Evolutionary conservation across 2,888 invertebrate species (phyloP).

Genomic region (Lithodes maja): DNA sequence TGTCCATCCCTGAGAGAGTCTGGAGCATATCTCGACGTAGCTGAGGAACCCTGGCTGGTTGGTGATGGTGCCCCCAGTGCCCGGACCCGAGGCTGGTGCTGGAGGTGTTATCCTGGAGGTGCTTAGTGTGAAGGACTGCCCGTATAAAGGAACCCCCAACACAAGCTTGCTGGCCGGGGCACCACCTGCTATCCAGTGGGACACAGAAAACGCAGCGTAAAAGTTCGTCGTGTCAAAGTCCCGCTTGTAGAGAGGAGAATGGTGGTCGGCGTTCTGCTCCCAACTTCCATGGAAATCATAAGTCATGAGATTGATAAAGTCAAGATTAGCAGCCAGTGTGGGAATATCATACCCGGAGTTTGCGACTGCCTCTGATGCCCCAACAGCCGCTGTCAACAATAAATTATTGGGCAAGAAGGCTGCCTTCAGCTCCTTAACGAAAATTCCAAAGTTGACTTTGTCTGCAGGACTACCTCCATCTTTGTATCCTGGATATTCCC

Average conservation of each 20-base stretch:
- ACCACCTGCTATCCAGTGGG: slow-evolving; percentile 82
- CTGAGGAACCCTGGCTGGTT: slow-evolving; percentile 73
- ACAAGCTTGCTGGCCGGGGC: slow-evolving; percentile 87
- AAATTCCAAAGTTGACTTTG: slow-evolving; percentile 69
- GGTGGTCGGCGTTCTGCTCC: slow-evolving; percentile 76
- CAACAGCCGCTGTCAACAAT: slow-evolving; percentile 71
- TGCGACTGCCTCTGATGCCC: slow-evolving; percentile 73
- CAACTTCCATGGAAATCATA: slow-evolving; percentile 79
- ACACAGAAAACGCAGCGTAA: slow-evolving; percentile 12
- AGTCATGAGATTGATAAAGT: slow-evolving; percentile 82
- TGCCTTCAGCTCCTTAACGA: slow-evolving; percentile 69
- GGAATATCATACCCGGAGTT: slow-evolving; percentile 82
- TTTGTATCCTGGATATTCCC: slow-evolving; percentile 41
- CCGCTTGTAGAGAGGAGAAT: slow-evolving; percentile 77
- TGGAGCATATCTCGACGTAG: slow-evolving; percentile 72
- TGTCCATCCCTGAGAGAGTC: neutral
- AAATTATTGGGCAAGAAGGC: slow-evolving; percentile 69
- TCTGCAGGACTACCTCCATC: slow-evolving; percentile 77
- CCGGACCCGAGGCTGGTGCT: slow-evolving; percentile 60
- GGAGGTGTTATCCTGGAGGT: slow-evolving; percentile 73
- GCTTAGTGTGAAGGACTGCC: slow-evolving; percentile 86
- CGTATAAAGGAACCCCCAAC: slow-evolving; percentile 91
- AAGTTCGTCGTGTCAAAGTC: slow-evolving; percentile 74
- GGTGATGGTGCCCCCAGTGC: slow-evolving; percentile 72
- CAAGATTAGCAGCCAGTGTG: slow-evolving; percentile 79